Evolutionary conservation across 2,113 vertebrate species (phyloP).

Genomic region (Rousettus leschenaultii): DNA sequence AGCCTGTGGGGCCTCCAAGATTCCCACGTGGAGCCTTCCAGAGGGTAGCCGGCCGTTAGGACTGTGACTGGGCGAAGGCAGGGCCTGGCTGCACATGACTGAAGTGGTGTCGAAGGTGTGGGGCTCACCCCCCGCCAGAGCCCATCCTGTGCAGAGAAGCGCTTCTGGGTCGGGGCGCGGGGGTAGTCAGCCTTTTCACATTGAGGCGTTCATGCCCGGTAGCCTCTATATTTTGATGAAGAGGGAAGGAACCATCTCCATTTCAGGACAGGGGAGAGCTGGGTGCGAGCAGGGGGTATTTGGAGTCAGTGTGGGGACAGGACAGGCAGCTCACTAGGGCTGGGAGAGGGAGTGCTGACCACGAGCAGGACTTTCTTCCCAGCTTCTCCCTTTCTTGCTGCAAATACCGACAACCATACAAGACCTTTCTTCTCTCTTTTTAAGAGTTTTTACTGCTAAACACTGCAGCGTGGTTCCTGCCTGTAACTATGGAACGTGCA

Average conservation of each 20-base stretch:
- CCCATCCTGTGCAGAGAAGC: background rate
- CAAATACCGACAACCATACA: background rate
- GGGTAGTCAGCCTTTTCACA: background rate
- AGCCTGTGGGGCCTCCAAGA: background rate
- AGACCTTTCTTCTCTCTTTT: background rate
- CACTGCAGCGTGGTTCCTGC: background rate
- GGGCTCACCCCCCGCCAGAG: background rate
- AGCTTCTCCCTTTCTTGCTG: background rate
- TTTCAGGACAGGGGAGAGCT: background rate
- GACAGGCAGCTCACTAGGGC: background rate
- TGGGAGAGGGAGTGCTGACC: background rate
- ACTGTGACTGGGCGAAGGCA: no score
- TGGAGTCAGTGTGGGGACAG: background rate
- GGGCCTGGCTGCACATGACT: background rate
- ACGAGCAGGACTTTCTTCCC: background rate
- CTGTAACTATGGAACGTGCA: background rate
- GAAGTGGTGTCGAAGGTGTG: background rate
- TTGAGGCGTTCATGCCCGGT: background rate
- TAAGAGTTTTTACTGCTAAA: background rate
- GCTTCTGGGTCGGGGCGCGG: background rate
- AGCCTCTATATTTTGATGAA: background rate
- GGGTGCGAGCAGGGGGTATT: background rate
- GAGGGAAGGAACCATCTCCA: background rate
- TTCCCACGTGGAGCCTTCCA: background rate
- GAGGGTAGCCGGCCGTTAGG: background rate